Conservation (phyloP, 1,140 invertebrate genomes). For the Caenorhabditis latens region DNA sequence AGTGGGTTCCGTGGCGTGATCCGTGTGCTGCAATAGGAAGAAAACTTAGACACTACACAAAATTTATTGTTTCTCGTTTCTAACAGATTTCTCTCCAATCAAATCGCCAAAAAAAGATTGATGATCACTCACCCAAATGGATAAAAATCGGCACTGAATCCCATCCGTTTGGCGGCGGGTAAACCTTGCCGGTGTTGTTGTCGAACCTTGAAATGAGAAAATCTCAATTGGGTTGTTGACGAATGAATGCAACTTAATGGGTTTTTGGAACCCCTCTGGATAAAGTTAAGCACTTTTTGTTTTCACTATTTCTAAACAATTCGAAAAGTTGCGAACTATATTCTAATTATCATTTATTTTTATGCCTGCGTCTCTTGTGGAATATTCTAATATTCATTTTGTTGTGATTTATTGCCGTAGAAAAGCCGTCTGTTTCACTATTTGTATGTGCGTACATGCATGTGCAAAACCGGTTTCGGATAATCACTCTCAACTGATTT, state of each 20-base stretch:
- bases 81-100: slow-evolving; percentile 23
- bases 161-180: slow-evolving; percentile 63
- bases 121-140: slow-evolving; percentile 59
- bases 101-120: background rate
- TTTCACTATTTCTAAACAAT: no score
- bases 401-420: background rate
- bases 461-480: slow-evolving; percentile 36
- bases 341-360: no score
- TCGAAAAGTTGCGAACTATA: no score
- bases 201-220: slow-evolving; percentile 57
- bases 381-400: no score
- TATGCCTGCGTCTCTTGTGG: no score
- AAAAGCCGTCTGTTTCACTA: background rate
- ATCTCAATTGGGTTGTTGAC: slow-evolving; percentile 20
- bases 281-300: no score
- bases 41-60: background rate
- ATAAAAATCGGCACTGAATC: slow-evolving; percentile 63
- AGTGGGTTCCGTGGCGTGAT: slow-evolving; percentile 59
- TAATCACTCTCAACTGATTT: slow-evolving; percentile 53
- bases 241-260: background rate
- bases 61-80: slow-evolving; percentile 23
- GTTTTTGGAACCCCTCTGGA: background rate
- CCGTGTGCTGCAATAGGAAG: slow-evolving; percentile 62
- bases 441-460: slow-evolving; percentile 6
- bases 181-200: slow-evolving; percentile 60